Conservation (phyloP, 2,888 invertebrate species). For the Leptogaster cylindrica region DNA sequence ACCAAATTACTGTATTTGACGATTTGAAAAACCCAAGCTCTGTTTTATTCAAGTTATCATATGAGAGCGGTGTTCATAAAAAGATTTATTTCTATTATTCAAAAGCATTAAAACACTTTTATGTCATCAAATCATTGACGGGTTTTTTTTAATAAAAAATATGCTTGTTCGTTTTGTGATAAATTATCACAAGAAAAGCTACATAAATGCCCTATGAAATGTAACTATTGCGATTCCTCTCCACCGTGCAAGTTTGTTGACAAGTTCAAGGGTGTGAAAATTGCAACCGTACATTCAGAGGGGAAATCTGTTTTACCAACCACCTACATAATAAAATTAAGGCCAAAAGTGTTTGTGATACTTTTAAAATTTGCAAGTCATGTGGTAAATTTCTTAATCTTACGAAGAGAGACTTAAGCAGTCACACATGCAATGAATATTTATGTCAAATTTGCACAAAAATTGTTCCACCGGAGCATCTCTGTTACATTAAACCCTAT, state of each 20-base stretch:
- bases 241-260: conserved; percentile 13
- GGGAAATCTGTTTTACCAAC: neutral
- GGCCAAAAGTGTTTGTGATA: conserved; percentile 8
- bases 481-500: neutral
- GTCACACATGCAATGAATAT: conserved; percentile 2
- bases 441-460: conserved; percentile 5
- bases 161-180: neutral
- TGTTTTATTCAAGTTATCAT: conserved; percentile 17
- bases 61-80: neutral
- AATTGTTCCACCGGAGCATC: conserved; percentile 1
- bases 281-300: neutral
- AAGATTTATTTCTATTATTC: conserved; percentile 1
- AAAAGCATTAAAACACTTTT: neutral
- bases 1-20: conserved; percentile 31
- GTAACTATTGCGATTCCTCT: neutral
- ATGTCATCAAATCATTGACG: neutral
- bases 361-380: neutral
- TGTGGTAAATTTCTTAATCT: conserved; percentile 4
- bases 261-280: neutral
- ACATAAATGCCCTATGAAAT: conserved; percentile 3
- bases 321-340: conserved; percentile 8
- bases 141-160: conserved; percentile 1
- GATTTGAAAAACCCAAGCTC: conserved; percentile 17
- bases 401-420: neutral
- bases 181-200: conserved; percentile 2